These are phyloP conservation scores for Petrocephalus sullivani DNA, from an alignment of 2,797 vertebrate species.

Conservation along the genomic window DNA sequence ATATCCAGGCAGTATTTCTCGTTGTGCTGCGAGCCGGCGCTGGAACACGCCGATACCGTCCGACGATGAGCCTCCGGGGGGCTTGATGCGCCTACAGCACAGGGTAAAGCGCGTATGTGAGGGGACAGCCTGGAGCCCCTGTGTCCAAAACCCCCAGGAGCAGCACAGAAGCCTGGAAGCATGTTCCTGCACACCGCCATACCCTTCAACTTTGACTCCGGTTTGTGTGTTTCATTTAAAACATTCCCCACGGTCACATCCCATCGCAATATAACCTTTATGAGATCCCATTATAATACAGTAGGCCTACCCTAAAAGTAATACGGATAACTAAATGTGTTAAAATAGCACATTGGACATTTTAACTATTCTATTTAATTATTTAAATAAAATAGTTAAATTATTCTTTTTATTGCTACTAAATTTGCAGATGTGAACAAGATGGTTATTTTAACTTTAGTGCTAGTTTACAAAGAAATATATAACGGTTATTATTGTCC, in stretches of 20 bases:
- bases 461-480: neutral
- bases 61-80: constrained; percentile 35
- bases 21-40: constrained; percentile 30
- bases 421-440: neutral
- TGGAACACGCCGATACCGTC: constrained; percentile 38
- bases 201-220: constrained; percentile 50
- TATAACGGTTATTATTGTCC: neutral
- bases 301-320: neutral
- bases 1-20: constrained; percentile 61
- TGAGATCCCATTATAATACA: too few relatives aligned
- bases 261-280: neutral
- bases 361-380: neutral
- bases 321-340: too few relatives aligned
- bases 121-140: constrained; percentile 26
- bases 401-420: too few relatives aligned
- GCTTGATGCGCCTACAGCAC: constrained; percentile 16
- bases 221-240: constrained; percentile 34
- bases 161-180: constrained; percentile 46
- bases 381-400: too few relatives aligned
- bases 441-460: neutral
- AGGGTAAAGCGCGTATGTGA: constrained; percentile 18
- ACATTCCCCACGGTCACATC: neutral
- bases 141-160: constrained; percentile 37
- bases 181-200: constrained; percentile 43
- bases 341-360: too few relatives aligned